Evolutionary conservation across 1,140 invertebrate genomes (phyloP), one percentile per base, ranked within the genome.

Genomic region (Hesperophylax magnus): DNA sequence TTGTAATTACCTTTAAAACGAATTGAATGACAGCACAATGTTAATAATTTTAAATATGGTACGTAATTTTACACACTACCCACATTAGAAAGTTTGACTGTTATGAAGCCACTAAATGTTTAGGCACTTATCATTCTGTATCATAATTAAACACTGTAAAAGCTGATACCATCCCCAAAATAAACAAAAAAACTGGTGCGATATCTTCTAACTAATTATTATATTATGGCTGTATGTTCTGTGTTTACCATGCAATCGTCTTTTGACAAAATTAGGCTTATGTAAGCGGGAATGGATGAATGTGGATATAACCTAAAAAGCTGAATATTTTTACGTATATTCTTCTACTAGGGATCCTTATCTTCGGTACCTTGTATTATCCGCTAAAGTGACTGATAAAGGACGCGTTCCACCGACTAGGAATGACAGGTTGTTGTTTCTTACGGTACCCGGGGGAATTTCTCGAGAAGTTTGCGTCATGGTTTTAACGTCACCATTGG

Each of bases 221-320:
- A 27, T 27, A 27, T 5, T 27, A 14, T 47, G 56, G 31, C n/a
- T 34, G 5, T 15, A n/a, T n/a, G 63, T n/a, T 24, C 34, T 47
- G 24, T 67, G 63, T 67, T 67, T 67, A 67, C 63, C 63, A 17
- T 67, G 18, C n/a, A 67, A 67, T 67, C 63, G 31, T 67, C 34
- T 67, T 67, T 67, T 67, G 63, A 34, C 34, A 4, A 67, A 67
- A 67, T 22, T 34, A 5, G 63, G 63, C 63, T 22, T 27, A 67
- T 47, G 34, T 20, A 20, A 27, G 31, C 18, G 15, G 14, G n/a
- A 31, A 17, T 67, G 22, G 9, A 34, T 67, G 18, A 15, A 34
- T 67, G 63, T 67, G 34, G 22, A 47, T 47, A 47, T 47, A 34
- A 67, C 63, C 63, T 47, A 11, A 67, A n/a, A 67, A 67, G 24